Evolutionary conservation across 2,888 invertebrate species (phyloP), one percentile per base, ranked within the genome.

Genomic region (Eulithis prunata): DNA sequence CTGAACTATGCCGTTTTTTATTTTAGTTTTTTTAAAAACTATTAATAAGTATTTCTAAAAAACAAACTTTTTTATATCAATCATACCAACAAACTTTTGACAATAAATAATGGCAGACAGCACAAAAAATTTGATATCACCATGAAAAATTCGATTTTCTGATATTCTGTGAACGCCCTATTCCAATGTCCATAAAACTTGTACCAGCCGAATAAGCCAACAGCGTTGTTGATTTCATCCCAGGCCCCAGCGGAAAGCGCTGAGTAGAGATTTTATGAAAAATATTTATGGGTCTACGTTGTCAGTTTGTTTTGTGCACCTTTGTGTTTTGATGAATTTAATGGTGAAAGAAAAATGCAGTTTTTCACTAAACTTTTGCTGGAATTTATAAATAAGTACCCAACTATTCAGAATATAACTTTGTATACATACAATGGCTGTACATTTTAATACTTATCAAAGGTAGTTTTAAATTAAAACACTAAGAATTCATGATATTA

Each of bases 101-200:
- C 4, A 32, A 32, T 32, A 32, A 32, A 32, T 32, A 32, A 32
- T 32, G 32, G 32, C 32, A 32, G 1, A 32, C 6, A 5, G 32
- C 4, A 32, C 32, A 52, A 32, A 47, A 49, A 21, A 11, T 49
- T 41, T 41, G 54, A 41, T 53, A 36, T 49, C 47, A 47, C 54
- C 51, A 62, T 45, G n/a, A 63, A 51, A 36, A 47, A 62, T 47
- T 32, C 57, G 62, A 70, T 59, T 56, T 46, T 65, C 14, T 47
- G 36, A 51, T 79, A 82, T 81, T 80, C 83, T 78, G 69, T 80
- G 79, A 84, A 84, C 79, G 74, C 84, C 81, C 84, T 81, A 77
- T 78, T 71, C 79, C 81, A 80, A 83, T 82, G 79, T 80, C 84
- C 82, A 86, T 89, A 86, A 87, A 86, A 84, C 81, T 82, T 75